Conservation (phyloP, 2,797 vertebrate species). For the Lutjanus campechanus region DNA sequence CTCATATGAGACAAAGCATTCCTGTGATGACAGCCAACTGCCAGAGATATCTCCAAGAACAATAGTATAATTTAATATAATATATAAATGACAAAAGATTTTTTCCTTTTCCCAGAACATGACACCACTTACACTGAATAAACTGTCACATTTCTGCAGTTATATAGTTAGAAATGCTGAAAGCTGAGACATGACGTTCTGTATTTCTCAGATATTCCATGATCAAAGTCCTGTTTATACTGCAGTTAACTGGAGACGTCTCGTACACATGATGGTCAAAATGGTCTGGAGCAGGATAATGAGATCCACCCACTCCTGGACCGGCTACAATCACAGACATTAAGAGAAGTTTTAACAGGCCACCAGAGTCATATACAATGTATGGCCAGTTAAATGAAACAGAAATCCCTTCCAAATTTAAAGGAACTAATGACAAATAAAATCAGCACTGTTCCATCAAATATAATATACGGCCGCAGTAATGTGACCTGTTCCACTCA, state of each 20-base stretch:
- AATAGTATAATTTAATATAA: background rate
- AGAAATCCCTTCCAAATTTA: slow-evolving; percentile 3
- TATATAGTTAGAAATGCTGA: slow-evolving; percentile 4
- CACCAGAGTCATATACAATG: background rate
- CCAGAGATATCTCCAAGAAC: background rate
- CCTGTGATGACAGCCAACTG: background rate
- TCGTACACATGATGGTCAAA: slow-evolving; percentile 22
- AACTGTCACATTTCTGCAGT: slow-evolving; percentile 40
- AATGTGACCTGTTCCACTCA: slow-evolving; percentile 16
- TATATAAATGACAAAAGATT: background rate
- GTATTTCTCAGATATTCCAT: slow-evolving; percentile 6
- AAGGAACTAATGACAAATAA: slow-evolving; percentile 36
- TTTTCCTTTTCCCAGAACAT: slow-evolving; percentile 38
- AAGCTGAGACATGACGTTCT: slow-evolving; percentile 30
- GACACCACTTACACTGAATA: slow-evolving; percentile 55
- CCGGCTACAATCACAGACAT: background rate
- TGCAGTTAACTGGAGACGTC: slow-evolving; percentile 42
- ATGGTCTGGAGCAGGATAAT: slow-evolving; percentile 31
- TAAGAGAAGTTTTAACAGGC: slow-evolving; percentile 17
- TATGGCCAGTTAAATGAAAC: slow-evolving; percentile 29
- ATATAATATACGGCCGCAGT: background rate
- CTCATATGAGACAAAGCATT: background rate
- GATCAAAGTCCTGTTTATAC: slow-evolving; percentile 60
- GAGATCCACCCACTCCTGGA: slow-evolving; percentile 4
- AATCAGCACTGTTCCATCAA: slow-evolving; percentile 42